Percentiles rank a stretch among this genome's conserved stretches.
These are phyloP conservation scores for Paracyclopina nana DNA, from an alignment of 1,140 invertebrate species.

Conservation along the genomic window DNA sequence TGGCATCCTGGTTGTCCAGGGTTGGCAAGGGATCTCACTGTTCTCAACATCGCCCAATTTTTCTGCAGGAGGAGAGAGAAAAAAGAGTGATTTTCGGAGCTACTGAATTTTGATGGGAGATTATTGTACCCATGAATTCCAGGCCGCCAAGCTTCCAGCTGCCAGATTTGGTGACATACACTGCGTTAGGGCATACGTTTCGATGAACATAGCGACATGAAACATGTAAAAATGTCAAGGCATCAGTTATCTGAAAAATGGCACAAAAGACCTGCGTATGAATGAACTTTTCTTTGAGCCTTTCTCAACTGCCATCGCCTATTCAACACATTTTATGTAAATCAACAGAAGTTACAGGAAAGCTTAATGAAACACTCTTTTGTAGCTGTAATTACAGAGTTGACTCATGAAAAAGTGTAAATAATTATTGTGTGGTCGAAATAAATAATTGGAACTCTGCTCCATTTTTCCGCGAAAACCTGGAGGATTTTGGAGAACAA, in stretches of 20 bases:
- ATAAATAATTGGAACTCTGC: too few relatives aligned
- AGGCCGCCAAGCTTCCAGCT: constrained; percentile 90
- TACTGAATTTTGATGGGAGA: constrained; percentile 1
- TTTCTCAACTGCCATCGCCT: too few relatives aligned
- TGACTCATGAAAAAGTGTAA: too few relatives aligned
- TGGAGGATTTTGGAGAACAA: too few relatives aligned
- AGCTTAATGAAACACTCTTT: too few relatives aligned
- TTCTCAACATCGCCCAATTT: constrained; percentile 4
- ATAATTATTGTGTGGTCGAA: too few relatives aligned
- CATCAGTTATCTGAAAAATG: constrained; percentile 65
- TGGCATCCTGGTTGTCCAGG: constrained; percentile 66
- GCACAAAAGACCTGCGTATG: constrained; percentile 17
- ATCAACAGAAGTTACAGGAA: too few relatives aligned
- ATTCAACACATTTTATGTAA: too few relatives aligned
- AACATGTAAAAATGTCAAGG: constrained; percentile 73
- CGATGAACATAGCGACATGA: constrained; percentile 54
- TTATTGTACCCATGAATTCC: constrained; percentile 60
- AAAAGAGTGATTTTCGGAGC: not conserved
- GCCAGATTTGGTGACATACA: constrained; percentile 76
- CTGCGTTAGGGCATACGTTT: constrained; percentile 80
- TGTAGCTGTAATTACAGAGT: too few relatives aligned
- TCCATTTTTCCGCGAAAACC: too few relatives aligned
- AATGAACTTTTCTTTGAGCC: too few relatives aligned
- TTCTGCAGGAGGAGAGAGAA: constrained; percentile 12
- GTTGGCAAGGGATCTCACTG: constrained; percentile 39